Conservation (phyloP, 2,113 vertebrate genomes). For the Ifrita kowaldi region DNA sequence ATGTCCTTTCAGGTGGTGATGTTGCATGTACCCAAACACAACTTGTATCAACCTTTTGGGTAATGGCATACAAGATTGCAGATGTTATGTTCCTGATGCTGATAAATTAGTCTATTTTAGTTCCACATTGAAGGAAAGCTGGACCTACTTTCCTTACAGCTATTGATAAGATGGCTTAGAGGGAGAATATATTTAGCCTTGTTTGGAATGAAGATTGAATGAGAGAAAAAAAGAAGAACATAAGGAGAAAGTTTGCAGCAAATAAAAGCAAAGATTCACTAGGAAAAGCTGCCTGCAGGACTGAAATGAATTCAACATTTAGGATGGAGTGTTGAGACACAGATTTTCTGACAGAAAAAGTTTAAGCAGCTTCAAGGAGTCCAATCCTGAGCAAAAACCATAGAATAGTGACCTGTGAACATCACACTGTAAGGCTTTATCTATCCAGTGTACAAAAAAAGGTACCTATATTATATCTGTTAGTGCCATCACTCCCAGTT, state of each 20-base stretch:
- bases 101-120: neutral
- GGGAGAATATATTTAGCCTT: neutral
- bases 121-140: neutral
- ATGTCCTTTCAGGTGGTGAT: neutral
- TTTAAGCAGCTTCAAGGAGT: neutral
- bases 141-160: neutral
- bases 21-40: neutral
- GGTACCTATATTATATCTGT: neutral
- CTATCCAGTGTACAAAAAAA: neutral
- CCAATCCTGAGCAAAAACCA: neutral
- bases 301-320: neutral
- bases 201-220: neutral
- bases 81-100: neutral
- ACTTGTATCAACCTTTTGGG: neutral
- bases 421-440: neutral
- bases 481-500: neutral
- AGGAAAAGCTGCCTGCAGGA: neutral
- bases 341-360: neutral
- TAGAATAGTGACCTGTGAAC: neutral
- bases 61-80: neutral
- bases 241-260: neutral
- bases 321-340: neutral
- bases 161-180: neutral
- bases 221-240: neutral
- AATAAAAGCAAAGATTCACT: neutral